A percentile compares a stretch with the other conserved stretches of the same genome.
These are phyloP conservation scores for Acropora yongei DNA, from an alignment of 64 coral and sea anemone species.

Conservation along the genomic window DNA sequence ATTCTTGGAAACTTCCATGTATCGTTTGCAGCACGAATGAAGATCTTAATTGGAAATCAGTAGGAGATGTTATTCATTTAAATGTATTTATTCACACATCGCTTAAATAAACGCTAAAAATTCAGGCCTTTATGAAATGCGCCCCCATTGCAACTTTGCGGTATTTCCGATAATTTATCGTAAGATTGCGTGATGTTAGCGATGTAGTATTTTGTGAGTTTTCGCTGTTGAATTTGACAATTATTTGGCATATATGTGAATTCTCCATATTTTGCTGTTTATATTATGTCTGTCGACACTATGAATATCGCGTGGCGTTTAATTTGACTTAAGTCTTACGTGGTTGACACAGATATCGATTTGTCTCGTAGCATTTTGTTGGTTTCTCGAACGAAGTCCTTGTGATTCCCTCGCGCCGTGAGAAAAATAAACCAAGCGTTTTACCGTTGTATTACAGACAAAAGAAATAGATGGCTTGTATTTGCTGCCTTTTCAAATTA, in stretches of 20 bases:
- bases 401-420: background rate
- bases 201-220: background rate
- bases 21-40: background rate
- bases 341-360: background rate
- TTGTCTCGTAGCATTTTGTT: background rate
- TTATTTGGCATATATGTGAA: background rate
- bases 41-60: background rate
- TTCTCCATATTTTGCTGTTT: background rate
- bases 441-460: background rate
- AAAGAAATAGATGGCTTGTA: background rate
- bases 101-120: background rate
- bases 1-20: background rate
- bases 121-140: background rate
- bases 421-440: background rate
- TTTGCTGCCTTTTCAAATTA: background rate
- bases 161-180: too few species aligned
- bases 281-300: background rate
- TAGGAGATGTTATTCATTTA: constrained; percentile 11
- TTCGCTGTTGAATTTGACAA: background rate
- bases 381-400: background rate
- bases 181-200: background rate
- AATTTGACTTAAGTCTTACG: too few species aligned
- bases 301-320: background rate
- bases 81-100: background rate
- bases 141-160: background rate